Evolutionary conservation across 1,140 invertebrate genomes (phyloP).

Genomic region (Archivesica marissinica): DNA sequence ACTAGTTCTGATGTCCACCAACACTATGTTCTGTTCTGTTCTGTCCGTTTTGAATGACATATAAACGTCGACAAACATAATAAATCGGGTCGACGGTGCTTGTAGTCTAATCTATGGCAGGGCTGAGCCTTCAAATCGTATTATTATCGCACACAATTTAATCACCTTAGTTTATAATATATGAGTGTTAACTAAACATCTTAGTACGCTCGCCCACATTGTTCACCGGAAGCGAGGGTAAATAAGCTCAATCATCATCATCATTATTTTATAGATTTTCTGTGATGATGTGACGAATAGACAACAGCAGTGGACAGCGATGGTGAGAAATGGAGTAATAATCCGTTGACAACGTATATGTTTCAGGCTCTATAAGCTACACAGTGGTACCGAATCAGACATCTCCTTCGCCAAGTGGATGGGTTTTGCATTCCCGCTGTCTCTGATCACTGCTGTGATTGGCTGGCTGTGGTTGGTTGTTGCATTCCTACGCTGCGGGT

Average conservation of each 20-base stretch:
- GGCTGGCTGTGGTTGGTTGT: conserved; percentile 77
- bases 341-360: not conserved
- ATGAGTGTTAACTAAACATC: not conserved
- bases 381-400: not conserved
- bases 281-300: not conserved
- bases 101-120: too few species aligned
- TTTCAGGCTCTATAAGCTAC: conserved; percentile 10
- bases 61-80: too few species aligned
- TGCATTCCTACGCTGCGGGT: conserved; percentile 31
- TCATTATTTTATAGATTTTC: not conserved
- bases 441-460: conserved; percentile 74
- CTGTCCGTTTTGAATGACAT: too few species aligned
- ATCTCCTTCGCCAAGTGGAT: conserved; percentile 83
- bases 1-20: too few species aligned
- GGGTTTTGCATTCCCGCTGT: conserved; percentile 80
- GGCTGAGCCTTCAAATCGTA: not conserved
- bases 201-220: not conserved
- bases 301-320: not conserved
- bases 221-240: not conserved
- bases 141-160: too few species aligned
- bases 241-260: not conserved
- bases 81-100: too few species aligned
- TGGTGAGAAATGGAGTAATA: not conserved
- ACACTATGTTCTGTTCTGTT: too few species aligned
- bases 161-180: too few species aligned